Base-by-base conservation (phyloP, 1,140 invertebrate species). In the Sitobion miscanthi region DNA sequence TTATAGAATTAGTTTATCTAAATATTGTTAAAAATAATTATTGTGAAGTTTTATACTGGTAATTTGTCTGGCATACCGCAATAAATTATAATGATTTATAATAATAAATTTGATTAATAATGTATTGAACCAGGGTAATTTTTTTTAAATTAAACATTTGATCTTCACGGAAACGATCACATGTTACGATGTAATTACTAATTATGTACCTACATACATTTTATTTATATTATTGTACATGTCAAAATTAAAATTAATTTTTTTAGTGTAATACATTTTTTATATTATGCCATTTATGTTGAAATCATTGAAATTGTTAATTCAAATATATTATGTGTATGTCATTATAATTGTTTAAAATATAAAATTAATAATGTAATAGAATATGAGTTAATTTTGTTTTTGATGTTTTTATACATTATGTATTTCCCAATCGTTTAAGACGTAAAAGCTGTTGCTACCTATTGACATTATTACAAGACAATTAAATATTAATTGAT, bases 21-120 rank as follows among this genome's bases (percentile, higher is more conserved):
- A n/a, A 77, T n/a, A n/a, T n/a, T 77, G 62, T 77, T 77, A 17
- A 77, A 77, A n/a, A 77, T 77, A 77, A 77, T 77, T 77, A 77
- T 77, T 77, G 30, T 77, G n/a, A 77, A n/a, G 4, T 35, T 77
- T 77, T 14, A 77, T 77, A 77, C 62, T 30, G 4, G 2, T 3
- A 42, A 42, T 42, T 42, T 42, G 42, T 42, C 42, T 42, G 30
- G 5, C 14, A n/a, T 77, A n/a, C 30, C 5, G 30, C 62, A 77
- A 77, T 35, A 35, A 35, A 35, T 35, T 35, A 35, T 35, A 35
- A 35, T 35, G 35, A 35, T 35, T 35, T 35, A 35, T 35, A 35
- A 35, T 35, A 0, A 35, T 35, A 35, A 35, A 35, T 35, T 35
- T 35, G 35, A 35, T 35, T 35, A 35, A 35, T n/a, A 9, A 69